phyloP scores from a whole-genome alignment of 2,888 invertebrate species.

The Dascillus cervinus region DNA sequence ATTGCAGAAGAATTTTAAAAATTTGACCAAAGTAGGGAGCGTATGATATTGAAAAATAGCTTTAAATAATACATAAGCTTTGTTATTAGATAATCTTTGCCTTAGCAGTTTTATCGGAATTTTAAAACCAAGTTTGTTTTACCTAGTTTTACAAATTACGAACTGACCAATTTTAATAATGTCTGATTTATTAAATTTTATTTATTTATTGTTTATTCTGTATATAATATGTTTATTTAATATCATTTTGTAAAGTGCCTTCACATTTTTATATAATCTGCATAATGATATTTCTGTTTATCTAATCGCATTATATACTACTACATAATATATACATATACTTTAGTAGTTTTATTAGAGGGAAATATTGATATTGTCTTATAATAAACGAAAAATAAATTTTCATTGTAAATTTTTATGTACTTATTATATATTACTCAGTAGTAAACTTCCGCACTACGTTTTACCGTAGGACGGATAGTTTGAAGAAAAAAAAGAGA shows the following conservation, averaged over 20 bases:
- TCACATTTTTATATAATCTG: constrained; percentile 11
- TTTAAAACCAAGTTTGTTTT: constrained; percentile 8
- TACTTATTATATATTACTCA: too few relatives aligned
- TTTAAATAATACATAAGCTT: constrained; percentile 23
- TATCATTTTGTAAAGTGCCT: constrained; percentile 15
- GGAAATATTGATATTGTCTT: too few relatives aligned
- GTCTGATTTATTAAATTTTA: constrained; percentile 8
- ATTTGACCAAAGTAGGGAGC: constrained; percentile 18
- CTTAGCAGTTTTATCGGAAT: constrained; percentile 6
- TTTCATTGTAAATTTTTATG: too few relatives aligned
- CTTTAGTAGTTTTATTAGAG: too few relatives aligned
- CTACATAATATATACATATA: not conserved
- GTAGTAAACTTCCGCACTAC: too few relatives aligned
- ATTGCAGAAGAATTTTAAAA: too few relatives aligned
- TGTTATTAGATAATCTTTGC: constrained; percentile 18
- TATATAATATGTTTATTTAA: constrained; percentile 8
- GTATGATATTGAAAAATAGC: constrained; percentile 25
- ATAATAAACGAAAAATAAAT: too few relatives aligned
- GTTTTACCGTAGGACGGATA: too few relatives aligned
- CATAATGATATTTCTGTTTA: constrained; percentile 9
- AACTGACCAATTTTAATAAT: constrained; percentile 17
- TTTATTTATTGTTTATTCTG: constrained; percentile 11
- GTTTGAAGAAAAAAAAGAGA: too few relatives aligned
- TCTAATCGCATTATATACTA: not conserved
- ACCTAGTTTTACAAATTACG: constrained; percentile 10